Base-by-base conservation (phyloP, 2,888 invertebrate species). In the Harpalus rubripes region DNA sequence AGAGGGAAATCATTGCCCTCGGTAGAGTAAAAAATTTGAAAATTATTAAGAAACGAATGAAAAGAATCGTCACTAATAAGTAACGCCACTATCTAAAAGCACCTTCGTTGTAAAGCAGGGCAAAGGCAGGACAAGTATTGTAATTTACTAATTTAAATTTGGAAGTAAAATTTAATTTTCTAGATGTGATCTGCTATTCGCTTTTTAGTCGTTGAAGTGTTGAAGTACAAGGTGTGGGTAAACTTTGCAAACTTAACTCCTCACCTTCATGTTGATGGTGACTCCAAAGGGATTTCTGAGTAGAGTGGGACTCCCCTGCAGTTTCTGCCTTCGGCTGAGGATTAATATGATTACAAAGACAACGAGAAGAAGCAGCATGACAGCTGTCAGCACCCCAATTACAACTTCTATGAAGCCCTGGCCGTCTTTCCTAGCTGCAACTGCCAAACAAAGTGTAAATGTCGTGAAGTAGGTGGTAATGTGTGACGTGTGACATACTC, bases 231-330 rank as follows among this genome's bases (percentile, higher is more conserved):
- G 44, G 44, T 52, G 44, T 10, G 44, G 12, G 44, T 52, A 52
- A 52, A 52, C 10, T 52, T 52, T 52, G 44, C 44, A 52, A 52
- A 52, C 44, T 52, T 52, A 52, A 12, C 44, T 52, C 44, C 44
- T 52, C 12, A 93, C 94, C 92, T 95, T 95, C 93, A 95, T 94
- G 90, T 95, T 95, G 86, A 95, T 93, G 86, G 94, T 93, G 83
- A 95, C 94, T 83, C 93, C 93, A 87, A 94, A 94, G 79, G 94
- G 94, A 90, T 94, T 94, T 87, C 93, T 92, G 61, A 94, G 90
- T 78, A 94, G 91, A n/a, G 93, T 93, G 3, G 93, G 93, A 4
- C 94, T 94, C 68, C 93, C 93, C 88, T 94, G 94, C 61, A 93
- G 90, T 87, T 94, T 94, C 87, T 94, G 93, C 79, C 94, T 90